A percentile compares a stretch with the other conserved stretches of the same genome.
Conservation (phyloP, 1,140 invertebrate species). For the Hydropsyche tenuis region DNA sequence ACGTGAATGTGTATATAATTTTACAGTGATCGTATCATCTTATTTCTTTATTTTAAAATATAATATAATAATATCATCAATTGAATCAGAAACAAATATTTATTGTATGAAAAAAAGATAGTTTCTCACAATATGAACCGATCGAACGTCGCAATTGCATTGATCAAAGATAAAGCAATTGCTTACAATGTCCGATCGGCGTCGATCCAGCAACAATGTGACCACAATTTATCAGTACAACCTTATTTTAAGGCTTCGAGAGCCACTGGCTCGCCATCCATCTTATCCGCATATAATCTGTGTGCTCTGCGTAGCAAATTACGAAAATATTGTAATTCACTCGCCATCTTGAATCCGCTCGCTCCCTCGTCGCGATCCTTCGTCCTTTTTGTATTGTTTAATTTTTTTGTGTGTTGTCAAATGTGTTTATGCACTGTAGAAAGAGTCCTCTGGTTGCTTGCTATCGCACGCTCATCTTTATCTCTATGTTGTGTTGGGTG, state of each 20-base stretch:
- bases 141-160: no score
- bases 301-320: slow-evolving; percentile 32
- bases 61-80: no score
- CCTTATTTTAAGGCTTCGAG: not conserved
- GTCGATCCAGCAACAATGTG: no score
- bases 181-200: no score
- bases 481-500: slow-evolving; percentile 5
- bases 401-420: slow-evolving; percentile 4
- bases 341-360: not conserved
- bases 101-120: no score
- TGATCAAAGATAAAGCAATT: no score
- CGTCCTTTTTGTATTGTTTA: slow-evolving; percentile 12
- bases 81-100: no score
- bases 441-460: not conserved
- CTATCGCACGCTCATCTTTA: slow-evolving; percentile 28
- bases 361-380: not conserved
- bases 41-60: no score
- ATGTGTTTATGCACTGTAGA: not conserved
- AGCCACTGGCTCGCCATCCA: not conserved
- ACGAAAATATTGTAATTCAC: slow-evolving; percentile 40
- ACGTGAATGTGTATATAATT: no score
- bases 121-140: no score
- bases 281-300: slow-evolving; percentile 20
- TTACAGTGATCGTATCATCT: no score
- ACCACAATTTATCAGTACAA: no score